Base-by-base conservation (phyloP, 2,797 vertebrate genomes). In the Apogon hyalosoma region DNA sequence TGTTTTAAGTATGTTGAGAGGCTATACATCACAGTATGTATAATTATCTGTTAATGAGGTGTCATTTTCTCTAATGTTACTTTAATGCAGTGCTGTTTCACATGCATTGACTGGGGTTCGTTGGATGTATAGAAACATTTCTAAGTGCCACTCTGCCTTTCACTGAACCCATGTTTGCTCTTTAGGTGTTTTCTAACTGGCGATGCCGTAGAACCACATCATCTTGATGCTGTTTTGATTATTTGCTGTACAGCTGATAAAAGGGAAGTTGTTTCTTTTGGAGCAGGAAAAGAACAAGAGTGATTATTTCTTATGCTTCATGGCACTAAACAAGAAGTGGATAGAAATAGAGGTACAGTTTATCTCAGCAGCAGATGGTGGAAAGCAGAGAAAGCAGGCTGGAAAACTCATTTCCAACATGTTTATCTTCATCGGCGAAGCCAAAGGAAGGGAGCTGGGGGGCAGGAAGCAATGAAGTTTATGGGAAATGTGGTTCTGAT, bases 401-500 rank as follows among this genome's bases (percentile, higher is more conserved):
- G 64, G 79, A 69, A 78, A 85, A 70, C 36, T 69, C 11, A 84
- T 86, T 86, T 77, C 45, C 63, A 67, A 46, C 41, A 63, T 75
- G 69, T 85, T 87, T 85, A 74, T 73, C 55, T 48, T 71, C 39
- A 40, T 67, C 18, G 3, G n/a, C 54, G 38, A 70, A 73, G 63
- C 66, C 63, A 62, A 21, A 73, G 75, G 64, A 81, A 82, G 59
- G 42, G 28, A 71, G 65, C 43, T 36, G 11, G 43, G 56, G 75
- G 73, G 18, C 67, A 85, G 87, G 89, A 88, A 79, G 84, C 81
- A 82, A 63, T 80, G 73, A 80, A 58, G 36, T 87, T 88, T 85
- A 83, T 86, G 75, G 60, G 68, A 77, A 90, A 87, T 85, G 80
- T 88, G 87, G 77, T 79, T 48, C 75, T 82, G 57, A 87, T 87